Conservation (phyloP, 2,113 vertebrate genomes). For the Ammodytes dubius region DNA sequence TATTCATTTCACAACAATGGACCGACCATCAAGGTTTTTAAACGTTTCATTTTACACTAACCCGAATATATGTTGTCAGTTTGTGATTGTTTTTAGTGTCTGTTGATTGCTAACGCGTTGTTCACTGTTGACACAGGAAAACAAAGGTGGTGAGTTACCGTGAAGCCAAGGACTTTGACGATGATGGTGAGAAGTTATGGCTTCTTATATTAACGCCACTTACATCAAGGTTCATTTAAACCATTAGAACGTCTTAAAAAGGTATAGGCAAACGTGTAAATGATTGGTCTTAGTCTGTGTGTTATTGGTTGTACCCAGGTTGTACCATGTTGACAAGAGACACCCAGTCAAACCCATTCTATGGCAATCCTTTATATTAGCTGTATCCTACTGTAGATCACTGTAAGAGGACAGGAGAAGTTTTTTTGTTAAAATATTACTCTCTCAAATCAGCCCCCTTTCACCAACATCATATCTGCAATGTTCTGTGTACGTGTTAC, state of each 20-base stretch:
- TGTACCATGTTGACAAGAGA: background rate
- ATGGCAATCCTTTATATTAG: background rate
- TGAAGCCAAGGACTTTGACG: conserved; percentile 71
- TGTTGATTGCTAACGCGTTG: background rate
- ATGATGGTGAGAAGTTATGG: conserved; percentile 71
- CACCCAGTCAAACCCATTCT: background rate
- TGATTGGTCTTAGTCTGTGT: background rate
- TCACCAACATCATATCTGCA: background rate
- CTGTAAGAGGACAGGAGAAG: background rate
- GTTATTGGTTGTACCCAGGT: background rate
- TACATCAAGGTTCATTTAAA: background rate
- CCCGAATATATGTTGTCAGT: accelerated
- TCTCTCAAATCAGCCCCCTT: background rate
- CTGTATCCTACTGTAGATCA: background rate
- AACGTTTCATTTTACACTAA: background rate
- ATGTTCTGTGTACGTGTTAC: conserved; percentile 7
- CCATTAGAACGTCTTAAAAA: background rate
- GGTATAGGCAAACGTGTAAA: background rate
- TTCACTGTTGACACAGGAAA: conserved; percentile 69
- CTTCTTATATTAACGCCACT: background rate
- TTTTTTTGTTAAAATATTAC: background rate
- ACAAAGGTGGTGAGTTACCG: conserved; percentile 79
- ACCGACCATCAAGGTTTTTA: conserved; percentile 79
- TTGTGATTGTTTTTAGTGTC: background rate
- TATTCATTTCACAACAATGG: conserved; percentile 57